Base-by-base conservation (phyloP, 2,888 invertebrate genomes). In the Automeris io region DNA sequence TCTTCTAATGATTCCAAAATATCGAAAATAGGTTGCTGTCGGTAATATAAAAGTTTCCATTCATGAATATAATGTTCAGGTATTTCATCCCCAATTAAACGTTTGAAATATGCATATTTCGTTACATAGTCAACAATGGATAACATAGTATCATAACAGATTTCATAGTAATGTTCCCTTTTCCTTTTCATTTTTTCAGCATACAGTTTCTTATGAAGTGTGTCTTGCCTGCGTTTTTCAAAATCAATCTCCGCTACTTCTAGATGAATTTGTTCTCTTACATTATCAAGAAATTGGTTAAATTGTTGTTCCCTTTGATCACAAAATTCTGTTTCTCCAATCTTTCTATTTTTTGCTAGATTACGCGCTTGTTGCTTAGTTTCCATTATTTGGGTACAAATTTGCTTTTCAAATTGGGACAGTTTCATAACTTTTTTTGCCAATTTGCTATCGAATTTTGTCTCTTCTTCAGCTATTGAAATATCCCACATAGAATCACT, bases 321-420 rank as follows among this genome's bases (percentile, higher is more conserved):
- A 24, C 76, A 53, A 46, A 88, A 85, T 40, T 88, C 78, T 24
- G 74, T 79, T 53, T 89, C 83, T 3, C 89, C 81, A 33, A 81
- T 67, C 32, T 74, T 66, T 54, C 89, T 81, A 55, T 90, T 90
- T 35, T 83, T 72, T 1, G 82, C 62, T 46, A 91, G 79, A 45
- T 85, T 79, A 25, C 88, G 80, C 23, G 88, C 88, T 49, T 90
- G 88, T 34, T 89, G 80, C 37, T 90, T 88, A 0, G 91, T 87
- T 61, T 91, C 90, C 67, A 88, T 88, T 41, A 92, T 71, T 70
- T 90, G 90, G 23, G 88, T 87, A 33, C 89, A 81, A 77, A 92
- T 89, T 66, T 90, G 89, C 60, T 91, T 91, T 56, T 92, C 92
- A 61, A 89, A 91, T 31, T 87, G 78, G 0, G 91, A 90, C 42